phyloP scores from a whole-genome alignment of 92 coral and sea anemone species.

The Epizoanthus scotinus region DNA sequence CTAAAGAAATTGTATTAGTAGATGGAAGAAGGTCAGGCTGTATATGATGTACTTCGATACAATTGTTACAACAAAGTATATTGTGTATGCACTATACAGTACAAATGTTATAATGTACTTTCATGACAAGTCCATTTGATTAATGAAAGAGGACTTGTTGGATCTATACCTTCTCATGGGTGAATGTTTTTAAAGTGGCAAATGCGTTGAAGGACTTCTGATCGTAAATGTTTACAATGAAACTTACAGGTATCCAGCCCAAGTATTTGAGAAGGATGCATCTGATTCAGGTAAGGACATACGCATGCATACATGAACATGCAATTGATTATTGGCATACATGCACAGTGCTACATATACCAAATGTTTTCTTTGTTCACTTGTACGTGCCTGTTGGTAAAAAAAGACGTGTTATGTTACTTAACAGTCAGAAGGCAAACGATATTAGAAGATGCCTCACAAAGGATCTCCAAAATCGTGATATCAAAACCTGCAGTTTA shows the following conservation, averaged over 20 bases:
- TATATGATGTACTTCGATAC: too few relatives aligned
- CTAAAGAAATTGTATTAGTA: too few relatives aligned
- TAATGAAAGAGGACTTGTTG: neutral
- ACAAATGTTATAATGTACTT: too few relatives aligned
- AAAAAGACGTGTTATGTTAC: slow-evolving; percentile 28
- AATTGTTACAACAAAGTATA: too few relatives aligned
- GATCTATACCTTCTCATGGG: too few relatives aligned
- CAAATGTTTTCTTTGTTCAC: neutral
- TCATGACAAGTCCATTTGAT: neutral
- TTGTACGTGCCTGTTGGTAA: slow-evolving; percentile 29
- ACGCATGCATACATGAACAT: neutral
- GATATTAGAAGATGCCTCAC: too few relatives aligned
- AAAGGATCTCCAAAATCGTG: too few relatives aligned
- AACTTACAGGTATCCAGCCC: slow-evolving; percentile 89
- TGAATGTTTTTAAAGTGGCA: neutral
- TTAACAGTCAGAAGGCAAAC: too few relatives aligned
- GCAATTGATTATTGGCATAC: slow-evolving; percentile 43
- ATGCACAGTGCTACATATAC: slow-evolving; percentile 17
- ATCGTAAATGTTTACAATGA: slow-evolving; percentile 18
- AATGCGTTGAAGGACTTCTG: neutral
- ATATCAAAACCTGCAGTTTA: too few relatives aligned
- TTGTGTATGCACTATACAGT: too few relatives aligned
- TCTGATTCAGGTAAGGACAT: slow-evolving; percentile 90
- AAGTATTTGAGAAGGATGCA: slow-evolving; percentile 93
- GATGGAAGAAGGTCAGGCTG: too few relatives aligned